These are phyloP conservation scores for Sinella curviseta DNA, from an alignment of 1,140 invertebrate genomes.

Conservation along the genomic window DNA sequence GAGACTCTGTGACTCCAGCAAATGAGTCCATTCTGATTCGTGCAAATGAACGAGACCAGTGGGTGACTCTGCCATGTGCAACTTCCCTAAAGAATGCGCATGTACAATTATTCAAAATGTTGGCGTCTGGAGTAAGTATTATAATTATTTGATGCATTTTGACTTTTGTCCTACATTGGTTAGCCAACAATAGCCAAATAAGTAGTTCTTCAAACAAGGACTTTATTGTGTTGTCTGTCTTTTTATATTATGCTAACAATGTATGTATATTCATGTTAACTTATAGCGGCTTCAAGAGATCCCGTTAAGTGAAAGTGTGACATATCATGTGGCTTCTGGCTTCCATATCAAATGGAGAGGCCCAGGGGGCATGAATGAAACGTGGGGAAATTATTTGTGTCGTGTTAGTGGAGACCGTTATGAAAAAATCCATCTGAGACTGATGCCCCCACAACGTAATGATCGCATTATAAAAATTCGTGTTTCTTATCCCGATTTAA, in stretches of 20 bases:
- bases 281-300: constrained; percentile 4
- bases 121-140: constrained; percentile 23
- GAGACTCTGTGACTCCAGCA: constrained; percentile 20
- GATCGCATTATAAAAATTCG: not conserved
- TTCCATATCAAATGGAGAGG: constrained; percentile 23
- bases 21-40: constrained; percentile 6
- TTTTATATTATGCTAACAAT: not conserved
- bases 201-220: too few relatives aligned
- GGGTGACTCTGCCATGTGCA: constrained; percentile 38
- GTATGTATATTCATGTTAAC: not conserved
- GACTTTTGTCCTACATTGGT: not conserved
- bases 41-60: constrained; percentile 27
- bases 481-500: not conserved
- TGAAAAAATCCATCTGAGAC: constrained; percentile 35
- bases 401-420: constrained; percentile 24
- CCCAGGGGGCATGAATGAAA: not conserved
- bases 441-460: constrained; percentile 34
- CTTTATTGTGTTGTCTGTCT: too few relatives aligned
- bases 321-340: constrained; percentile 26
- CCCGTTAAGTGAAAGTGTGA: constrained; percentile 5
- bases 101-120: constrained; percentile 32
- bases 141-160: not conserved
- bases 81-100: constrained; percentile 25
- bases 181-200: too few relatives aligned
- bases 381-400: constrained; percentile 30